phyloP scores from a whole-genome alignment of 2,797 vertebrate genomes.

The Gephyroberyx darwinii region DNA sequence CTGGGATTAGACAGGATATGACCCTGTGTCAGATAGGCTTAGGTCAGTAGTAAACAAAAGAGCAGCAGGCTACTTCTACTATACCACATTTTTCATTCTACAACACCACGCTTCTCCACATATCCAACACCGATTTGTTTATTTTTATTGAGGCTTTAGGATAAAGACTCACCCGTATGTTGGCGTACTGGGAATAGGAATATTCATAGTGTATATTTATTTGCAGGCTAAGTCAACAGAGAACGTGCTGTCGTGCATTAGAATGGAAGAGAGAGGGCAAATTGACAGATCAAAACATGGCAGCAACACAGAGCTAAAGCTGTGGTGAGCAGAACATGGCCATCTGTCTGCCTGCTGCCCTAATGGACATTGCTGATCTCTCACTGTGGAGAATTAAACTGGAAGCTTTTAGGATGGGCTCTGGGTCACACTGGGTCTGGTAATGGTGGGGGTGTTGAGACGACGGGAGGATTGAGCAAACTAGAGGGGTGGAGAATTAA shows the following conservation, averaged over 20 bases:
- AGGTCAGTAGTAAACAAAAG: slow-evolving; percentile 73
- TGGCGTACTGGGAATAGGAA: not conserved
- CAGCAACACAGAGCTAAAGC: slow-evolving; percentile 55
- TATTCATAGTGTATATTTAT: slow-evolving; percentile 7
- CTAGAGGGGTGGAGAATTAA: slow-evolving; percentile 37
- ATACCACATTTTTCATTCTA: slow-evolving; percentile 6
- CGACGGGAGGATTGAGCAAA: slow-evolving; percentile 16
- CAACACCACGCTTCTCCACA: not conserved
- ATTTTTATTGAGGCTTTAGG: not conserved
- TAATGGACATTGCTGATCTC: slow-evolving; percentile 73
- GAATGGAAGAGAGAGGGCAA: slow-evolving; percentile 26
- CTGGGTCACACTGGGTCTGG: slow-evolving; percentile 50
- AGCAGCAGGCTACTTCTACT: slow-evolving; percentile 37
- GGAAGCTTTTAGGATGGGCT: slow-evolving; percentile 73
- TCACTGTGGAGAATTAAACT: slow-evolving; percentile 71
- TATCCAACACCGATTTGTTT: slow-evolving; percentile 16
- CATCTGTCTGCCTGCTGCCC: slow-evolving; percentile 72
- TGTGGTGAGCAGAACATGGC: slow-evolving; percentile 48
- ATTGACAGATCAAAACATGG: slow-evolving; percentile 39
- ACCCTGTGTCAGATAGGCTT: slow-evolving; percentile 58
- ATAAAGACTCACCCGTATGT: not conserved
- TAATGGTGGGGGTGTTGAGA: slow-evolving; percentile 13
- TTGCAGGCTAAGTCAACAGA: not conserved
- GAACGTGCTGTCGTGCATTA: not conserved
- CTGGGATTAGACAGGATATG: slow-evolving; percentile 72